Evolutionary conservation across 2,797 vertebrate species (phyloP).

Genomic region (Lacerta bilineata): DNA sequence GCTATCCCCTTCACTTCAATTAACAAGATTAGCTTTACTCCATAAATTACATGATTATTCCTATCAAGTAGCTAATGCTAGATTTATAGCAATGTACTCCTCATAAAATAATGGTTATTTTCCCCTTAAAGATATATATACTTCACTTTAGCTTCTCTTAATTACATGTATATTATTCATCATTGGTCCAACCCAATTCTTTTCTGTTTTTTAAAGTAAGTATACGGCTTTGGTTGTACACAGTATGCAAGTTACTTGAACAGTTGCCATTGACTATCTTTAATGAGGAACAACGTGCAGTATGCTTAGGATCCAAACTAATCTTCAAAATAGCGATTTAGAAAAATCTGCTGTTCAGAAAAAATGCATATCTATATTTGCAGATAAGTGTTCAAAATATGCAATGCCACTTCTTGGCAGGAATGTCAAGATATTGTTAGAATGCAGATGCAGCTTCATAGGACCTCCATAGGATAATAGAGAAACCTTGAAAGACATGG

Average conservation of each 20-base stretch:
- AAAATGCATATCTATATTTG: no score
- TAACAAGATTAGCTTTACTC: conserved; percentile 34
- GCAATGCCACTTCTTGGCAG: no score
- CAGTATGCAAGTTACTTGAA: neutral
- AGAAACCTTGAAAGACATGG: no score
- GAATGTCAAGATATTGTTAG: no score
- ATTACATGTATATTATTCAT: neutral
- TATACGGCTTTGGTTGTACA: neutral
- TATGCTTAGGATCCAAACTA: no score
- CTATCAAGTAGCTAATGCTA: conserved; percentile 7
- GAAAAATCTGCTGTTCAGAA: no score
- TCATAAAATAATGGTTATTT: conserved; percentile 31
- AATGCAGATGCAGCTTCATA: no score
- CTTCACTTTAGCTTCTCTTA: conserved; percentile 18
- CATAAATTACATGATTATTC: conserved; percentile 37
- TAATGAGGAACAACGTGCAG: no score
- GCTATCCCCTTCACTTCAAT: conserved; percentile 28
- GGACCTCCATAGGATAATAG: no score
- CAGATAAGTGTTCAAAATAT: no score
- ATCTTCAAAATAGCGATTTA: no score
- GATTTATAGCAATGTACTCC: conserved; percentile 19
- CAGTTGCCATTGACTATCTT: no score
- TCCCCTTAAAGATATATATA: conserved; percentile 7
- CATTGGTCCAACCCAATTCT: neutral
- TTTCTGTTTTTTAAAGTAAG: neutral